These are phyloP conservation scores for Hetaerina americana DNA, from an alignment of 1,140 invertebrate genomes.

Conservation along the genomic window DNA sequence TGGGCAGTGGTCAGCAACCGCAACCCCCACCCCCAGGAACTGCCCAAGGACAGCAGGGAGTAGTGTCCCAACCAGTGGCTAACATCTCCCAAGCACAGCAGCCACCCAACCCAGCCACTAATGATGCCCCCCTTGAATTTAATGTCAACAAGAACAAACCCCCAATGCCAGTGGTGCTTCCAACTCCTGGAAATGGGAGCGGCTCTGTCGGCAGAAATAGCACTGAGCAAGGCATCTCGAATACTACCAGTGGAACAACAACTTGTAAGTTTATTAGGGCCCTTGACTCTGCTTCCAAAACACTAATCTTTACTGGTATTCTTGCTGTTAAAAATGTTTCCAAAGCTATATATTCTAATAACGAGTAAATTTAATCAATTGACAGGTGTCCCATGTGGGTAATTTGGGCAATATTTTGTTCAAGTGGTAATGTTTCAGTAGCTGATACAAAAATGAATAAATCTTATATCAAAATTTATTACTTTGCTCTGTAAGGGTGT, in stretches of 20 bases:
- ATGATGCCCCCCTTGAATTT: constrained; percentile 53
- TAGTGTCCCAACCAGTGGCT: background rate
- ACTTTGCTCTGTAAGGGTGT: no score
- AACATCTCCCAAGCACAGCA: background rate
- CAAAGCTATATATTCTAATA: no score
- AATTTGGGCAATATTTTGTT: no score
- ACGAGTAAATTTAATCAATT: no score
- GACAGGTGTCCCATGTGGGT: no score
- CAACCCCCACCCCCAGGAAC: background rate
- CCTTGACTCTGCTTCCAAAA: no score
- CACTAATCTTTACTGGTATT: no score
- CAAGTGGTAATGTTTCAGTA: no score
- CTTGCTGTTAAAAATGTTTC: no score
- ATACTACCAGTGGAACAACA: background rate
- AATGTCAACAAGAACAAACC: constrained; percentile 51
- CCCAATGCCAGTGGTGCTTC: constrained; percentile 27
- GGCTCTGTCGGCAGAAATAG: background rate
- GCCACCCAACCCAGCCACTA: constrained; percentile 36
- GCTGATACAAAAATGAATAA: no score
- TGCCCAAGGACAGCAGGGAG: background rate
- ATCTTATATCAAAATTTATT: no score
- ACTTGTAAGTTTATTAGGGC: background rate
- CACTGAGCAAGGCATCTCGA: background rate
- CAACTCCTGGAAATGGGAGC: background rate
- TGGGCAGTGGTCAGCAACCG: background rate